Evolutionary conservation across 2,113 vertebrate species (phyloP), one percentile per base, ranked within the genome.

Genomic region (Catharus minimus): DNA sequence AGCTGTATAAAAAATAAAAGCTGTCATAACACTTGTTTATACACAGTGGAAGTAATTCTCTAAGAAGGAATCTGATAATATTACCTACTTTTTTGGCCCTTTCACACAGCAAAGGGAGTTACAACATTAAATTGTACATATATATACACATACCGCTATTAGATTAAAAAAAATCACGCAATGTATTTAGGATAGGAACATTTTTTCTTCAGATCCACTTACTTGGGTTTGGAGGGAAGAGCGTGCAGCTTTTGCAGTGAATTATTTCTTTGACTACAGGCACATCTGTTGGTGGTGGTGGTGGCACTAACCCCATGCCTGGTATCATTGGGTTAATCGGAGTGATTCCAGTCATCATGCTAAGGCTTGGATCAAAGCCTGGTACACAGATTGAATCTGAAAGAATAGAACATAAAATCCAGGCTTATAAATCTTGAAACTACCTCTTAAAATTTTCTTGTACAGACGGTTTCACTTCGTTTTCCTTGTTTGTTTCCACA

Each of bases 201-300:
- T 55, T 43, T 61, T 74, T 92, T 86, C 20, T 38, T n/a, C 46
- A 57, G n/a, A 9, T 27, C 15, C 69, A 97, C 98, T 99, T 97
- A 99, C 99, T 99, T 93, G 99, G 99, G 96, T 99, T 99, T 96
- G 98, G 99, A 82, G 99, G 99, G 78, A 99, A 99, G 71, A 99
- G 98, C 0, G 99, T 99, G 96, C 99, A 99, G 95, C 98, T 99
- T 96, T 98, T 98, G 97, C 98, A 99, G 95, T 99, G 99, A 95
- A 99, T 99, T 33, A 99, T 99, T 98, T 99, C 99, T 96, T 99
- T 99, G 90, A 99, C 97, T 52, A 99, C 94, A 21, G 99, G 97
- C 88, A 98, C 96, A 93, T 99, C 98, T 16, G 98, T 95, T 26
- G 98, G 97, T 4, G 97, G 95, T 7, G 98, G 98, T 5, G 98